Evolutionary conservation across 2,113 vertebrate genomes (phyloP), one percentile per base, ranked within the genome.

Genomic region (Lutjanus erythropterus): DNA sequence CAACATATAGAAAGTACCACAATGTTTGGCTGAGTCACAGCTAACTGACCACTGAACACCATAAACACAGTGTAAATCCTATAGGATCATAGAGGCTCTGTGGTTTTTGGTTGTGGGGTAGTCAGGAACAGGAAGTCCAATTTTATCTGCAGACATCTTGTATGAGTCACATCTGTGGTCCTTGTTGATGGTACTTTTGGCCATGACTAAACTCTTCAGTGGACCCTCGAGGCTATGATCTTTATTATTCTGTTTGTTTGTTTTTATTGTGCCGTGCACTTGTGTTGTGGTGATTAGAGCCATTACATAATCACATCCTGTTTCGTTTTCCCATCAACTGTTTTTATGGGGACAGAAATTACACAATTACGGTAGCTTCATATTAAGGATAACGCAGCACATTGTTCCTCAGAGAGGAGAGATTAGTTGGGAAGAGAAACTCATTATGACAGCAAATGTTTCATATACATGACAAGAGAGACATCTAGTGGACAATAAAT

Each of bases 81-180:
- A 66, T 66, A 85, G 55, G 73, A 86, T 85, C 80, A 85, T 71
- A 84, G 85, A 84, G 68, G 18, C 83, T 52, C 72, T 86, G 80
- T 78, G 87, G 84, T 59, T 84, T 75, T 49, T 83, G 64, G 60
- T 75, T 5, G n/a, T n/a, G n/a, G 49, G 53, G 56, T 53, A 29
- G 65, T 41, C 41, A 60, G 74, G 37, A 81, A 83, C 56, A 0
- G 65, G 71, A 67, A 83, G 81, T 83, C 81, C 79, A 80, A 64
- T 85, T 89, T 70, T 83, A 86, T 70, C 49, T 53, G 33, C n/a
- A 68, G 41, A 49, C 65, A 49, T 80, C 50, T 80, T 53, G 71
- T 67, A 71, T 86, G 85, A 89, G 76, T 85, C 90, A 92, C 68
- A 73, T 83, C 85, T 84, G 85, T 50, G 77, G 88, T 71, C 29